Percentiles rank a stretch among this genome's conserved stretches.
phyloP scores from a whole-genome alignment of 2,113 vertebrate genomes.

The Catharus fuscescens region DNA sequence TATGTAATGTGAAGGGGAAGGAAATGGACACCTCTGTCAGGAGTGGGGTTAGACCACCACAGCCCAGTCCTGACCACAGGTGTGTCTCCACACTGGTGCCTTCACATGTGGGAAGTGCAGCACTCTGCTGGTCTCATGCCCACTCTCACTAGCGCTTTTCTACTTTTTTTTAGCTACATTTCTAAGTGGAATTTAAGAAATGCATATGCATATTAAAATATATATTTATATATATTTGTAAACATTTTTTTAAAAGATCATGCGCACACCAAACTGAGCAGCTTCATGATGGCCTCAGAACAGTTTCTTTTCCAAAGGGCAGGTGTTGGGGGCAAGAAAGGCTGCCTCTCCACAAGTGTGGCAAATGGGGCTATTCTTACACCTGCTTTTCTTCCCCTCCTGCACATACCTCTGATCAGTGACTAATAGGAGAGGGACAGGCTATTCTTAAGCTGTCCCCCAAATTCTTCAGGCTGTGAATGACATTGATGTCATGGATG shows the following conservation, averaged over 20 bases:
- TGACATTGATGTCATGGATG: not conserved
- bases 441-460: not conserved
- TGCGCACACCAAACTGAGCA: not conserved
- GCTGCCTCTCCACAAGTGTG: not conserved
- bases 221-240: slow-evolving; percentile 20
- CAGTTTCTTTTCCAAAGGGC: not conserved
- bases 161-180: slow-evolving; percentile 47
- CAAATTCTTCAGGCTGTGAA: not conserved
- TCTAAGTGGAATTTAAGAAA: not conserved
- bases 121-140: not conserved
- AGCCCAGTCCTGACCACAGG: not conserved
- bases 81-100: slow-evolving; percentile 27
- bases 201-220: not conserved
- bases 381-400: not conserved
- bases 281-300: not conserved
- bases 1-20: not conserved
- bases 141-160: not conserved
- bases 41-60: not conserved
- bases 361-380: too few species aligned
- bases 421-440: not conserved
- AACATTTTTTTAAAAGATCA: not conserved
- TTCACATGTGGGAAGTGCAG: not conserved
- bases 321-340: not conserved
- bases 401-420: not conserved
- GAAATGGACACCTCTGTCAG: not conserved